These are phyloP conservation scores for Leptinotarsa peninsularis DNA, from an alignment of 2,888 invertebrate species.

Conservation along the genomic window DNA sequence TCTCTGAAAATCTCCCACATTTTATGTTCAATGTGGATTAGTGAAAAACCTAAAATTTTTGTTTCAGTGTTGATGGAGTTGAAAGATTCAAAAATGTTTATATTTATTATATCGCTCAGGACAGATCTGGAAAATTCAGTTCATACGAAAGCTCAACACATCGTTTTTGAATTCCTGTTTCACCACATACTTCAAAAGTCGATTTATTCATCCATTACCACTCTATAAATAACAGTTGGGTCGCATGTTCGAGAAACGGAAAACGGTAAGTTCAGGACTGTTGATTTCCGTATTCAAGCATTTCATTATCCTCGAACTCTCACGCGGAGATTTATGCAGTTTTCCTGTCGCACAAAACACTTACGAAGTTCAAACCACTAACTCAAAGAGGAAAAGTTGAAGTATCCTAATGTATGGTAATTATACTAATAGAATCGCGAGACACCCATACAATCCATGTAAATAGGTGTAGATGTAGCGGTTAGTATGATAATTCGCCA, in stretches of 20 bases:
- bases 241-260: conserved; percentile 11
- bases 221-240: neutral
- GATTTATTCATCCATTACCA: neutral
- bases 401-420: conserved; percentile 55
- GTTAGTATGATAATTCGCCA: conserved; percentile 58
- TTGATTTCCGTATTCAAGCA: conserved; percentile 1
- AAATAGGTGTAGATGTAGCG: conserved; percentile 60
- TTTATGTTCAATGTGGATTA: too few species aligned
- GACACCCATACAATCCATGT: conserved; percentile 56
- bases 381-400: conserved; percentile 43
- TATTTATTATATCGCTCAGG: too few species aligned
- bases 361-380: conserved; percentile 5
- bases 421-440: conserved; percentile 55
- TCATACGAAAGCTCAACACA: too few species aligned
- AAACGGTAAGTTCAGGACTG: neutral
- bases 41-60: too few species aligned
- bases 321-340: conserved; percentile 3
- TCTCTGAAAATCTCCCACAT: too few species aligned
- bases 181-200: neutral
- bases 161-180: neutral
- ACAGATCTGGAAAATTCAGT: too few species aligned
- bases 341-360: conserved; percentile 19
- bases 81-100: too few species aligned
- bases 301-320: neutral
- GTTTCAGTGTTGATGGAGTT: too few species aligned